A percentile compares a stretch with the other conserved stretches of the same genome.
Conservation (phyloP, 1,140 invertebrate species). For the Sycophila sp. region DNA sequence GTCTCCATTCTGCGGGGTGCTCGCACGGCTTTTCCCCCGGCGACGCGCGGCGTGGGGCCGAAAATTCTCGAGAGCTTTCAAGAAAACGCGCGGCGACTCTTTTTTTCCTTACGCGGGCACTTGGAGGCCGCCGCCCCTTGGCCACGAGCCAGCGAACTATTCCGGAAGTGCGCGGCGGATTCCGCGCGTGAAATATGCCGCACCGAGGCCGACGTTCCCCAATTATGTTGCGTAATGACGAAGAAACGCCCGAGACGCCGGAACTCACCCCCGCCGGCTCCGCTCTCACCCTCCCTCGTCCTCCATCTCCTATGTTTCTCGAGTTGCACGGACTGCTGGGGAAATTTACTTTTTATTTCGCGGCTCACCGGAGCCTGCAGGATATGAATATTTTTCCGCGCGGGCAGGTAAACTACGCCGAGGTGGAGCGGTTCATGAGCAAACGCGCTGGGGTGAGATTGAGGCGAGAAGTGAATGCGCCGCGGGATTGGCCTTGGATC, state of each 20-base stretch:
- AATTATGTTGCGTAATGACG: conserved; percentile 29
- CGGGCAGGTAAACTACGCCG: too few relatives aligned
- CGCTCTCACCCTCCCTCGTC: too few relatives aligned
- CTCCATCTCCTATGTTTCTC: too few relatives aligned
- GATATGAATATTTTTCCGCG: too few relatives aligned
- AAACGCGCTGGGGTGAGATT: too few relatives aligned
- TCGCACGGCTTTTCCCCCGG: not conserved
- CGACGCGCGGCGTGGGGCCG: not conserved
- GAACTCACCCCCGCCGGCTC: too few relatives aligned
- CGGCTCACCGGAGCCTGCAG: too few relatives aligned
- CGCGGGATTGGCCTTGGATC: too few relatives aligned
- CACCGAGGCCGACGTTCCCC: not conserved
- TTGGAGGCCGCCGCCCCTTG: not conserved
- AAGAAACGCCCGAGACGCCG: not conserved
- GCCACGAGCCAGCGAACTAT: conserved; percentile 13
- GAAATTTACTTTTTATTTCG: too few relatives aligned
- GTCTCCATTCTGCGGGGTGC: not conserved
- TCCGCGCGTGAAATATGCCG: conserved; percentile 20
- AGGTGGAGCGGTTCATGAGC: too few relatives aligned
- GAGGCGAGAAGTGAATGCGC: too few relatives aligned
- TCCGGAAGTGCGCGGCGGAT: conserved; percentile 20
- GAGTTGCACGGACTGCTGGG: too few relatives aligned
- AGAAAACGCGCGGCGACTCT: not conserved
- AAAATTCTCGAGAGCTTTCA: not conserved
- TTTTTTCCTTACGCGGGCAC: not conserved